Evolutionary conservation across 2,888 invertebrate genomes (phyloP).

Genomic region (Biston stratarius): DNA sequence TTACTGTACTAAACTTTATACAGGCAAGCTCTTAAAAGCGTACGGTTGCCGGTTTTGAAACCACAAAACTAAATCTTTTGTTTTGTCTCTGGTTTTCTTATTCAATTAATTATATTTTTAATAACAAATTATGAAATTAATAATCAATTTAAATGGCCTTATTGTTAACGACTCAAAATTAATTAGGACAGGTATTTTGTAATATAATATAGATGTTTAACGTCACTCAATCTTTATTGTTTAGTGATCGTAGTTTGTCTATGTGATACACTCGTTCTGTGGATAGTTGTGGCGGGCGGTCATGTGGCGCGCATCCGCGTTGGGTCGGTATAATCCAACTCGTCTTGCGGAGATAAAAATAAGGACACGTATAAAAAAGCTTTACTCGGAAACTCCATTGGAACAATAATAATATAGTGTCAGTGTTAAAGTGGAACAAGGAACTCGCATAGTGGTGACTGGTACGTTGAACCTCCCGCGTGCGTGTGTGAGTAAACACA

Average conservation of each 20-base stretch:
- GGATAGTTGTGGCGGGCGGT: constrained; percentile 1
- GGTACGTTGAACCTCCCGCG: constrained; percentile 82
- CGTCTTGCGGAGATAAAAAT: constrained; percentile 47
- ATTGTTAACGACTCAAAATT: constrained; percentile 17
- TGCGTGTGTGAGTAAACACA: constrained; percentile 61
- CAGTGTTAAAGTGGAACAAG: constrained; percentile 86
- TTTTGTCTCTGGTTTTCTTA: constrained; percentile 4
- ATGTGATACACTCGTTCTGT: neutral
- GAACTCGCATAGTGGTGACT: constrained; percentile 84
- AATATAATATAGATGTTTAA: constrained; percentile 26
- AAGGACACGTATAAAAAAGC: constrained; percentile 61
- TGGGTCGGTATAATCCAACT: constrained; percentile 29
- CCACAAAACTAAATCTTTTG: constrained; percentile 19
- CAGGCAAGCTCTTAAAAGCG: constrained; percentile 41
- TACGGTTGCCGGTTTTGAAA: constrained; percentile 41
- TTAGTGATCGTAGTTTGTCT: neutral
- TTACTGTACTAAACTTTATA: constrained; percentile 51
- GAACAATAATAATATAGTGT: constrained; percentile 84
- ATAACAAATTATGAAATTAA: constrained; percentile 17
- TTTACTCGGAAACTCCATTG: constrained; percentile 76
- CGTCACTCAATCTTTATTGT: constrained; percentile 10
- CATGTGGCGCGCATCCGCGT: constrained; percentile 26
- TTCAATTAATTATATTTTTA: constrained; percentile 20
- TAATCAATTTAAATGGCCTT: neutral
- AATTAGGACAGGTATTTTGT: constrained; percentile 32